Evolutionary conservation across 2,113 vertebrate species (phyloP), one percentile per base, ranked within the genome.

Genomic region (Apteryx owenii): DNA sequence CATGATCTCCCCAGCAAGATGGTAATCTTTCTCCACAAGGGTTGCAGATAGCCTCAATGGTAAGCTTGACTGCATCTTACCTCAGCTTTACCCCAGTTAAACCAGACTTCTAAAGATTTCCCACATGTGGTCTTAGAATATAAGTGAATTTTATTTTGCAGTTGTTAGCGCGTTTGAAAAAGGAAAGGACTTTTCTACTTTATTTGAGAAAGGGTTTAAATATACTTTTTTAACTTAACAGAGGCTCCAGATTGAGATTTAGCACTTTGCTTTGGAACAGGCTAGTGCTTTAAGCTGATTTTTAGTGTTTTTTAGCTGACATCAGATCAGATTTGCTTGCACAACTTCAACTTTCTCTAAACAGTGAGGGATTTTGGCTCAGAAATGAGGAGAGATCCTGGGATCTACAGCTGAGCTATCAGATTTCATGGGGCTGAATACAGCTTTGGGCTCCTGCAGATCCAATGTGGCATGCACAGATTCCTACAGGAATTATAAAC

Each of bases 11-110:
- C n/a, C 38, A 58, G 36, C 75, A 70, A 62, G 90, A 71, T 54
- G 46, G 54, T 31, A 88, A 90, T 62, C 79, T 60, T 88, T 70
- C 40, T 81, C 76, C 66, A 69, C 60, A 68, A 78, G 81, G 33
- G 36, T 25, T 92, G 68, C 72, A 93, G 73, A 40, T 12, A 75
- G 51, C 84, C 80, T 94, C 68, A 31, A 42, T 21, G 26, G 42
- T 60, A 79, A 89, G 78, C 77, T 92, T 93, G 80, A 88, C 93
- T 23, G 46, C 60, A 66, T 89, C 64, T 93, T 80, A 92, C 82
- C 79, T 76, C 56, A 88, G 64, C 29, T 73, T 93, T 81, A 68
- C 33, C 54, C 64, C 23, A 31, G 33, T 48, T 82, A 88, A 91
- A 76, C 38, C 22, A 66, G 50, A 23, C 29, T 77, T 76, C 58